Conservation (phyloP, 2,888 invertebrate species). For the Ectemnius continuus region DNA sequence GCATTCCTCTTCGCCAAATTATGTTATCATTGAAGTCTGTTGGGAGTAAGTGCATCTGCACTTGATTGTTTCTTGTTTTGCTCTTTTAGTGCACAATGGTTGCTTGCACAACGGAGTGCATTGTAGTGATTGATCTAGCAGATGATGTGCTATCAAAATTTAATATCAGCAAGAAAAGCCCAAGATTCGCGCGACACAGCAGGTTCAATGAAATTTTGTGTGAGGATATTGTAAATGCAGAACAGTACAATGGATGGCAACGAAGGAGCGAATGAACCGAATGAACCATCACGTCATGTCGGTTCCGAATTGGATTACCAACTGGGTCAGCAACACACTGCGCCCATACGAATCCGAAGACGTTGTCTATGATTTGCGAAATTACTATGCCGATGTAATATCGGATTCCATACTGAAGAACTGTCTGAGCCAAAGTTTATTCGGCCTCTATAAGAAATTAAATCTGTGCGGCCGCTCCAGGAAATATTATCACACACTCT, state of each 20-base stretch:
- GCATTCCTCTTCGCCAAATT: background rate
- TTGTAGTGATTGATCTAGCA: constrained; percentile 13
- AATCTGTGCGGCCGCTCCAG: constrained; percentile 26
- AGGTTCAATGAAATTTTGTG: constrained; percentile 34
- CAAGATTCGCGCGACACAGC: background rate
- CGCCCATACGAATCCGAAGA: constrained; percentile 52
- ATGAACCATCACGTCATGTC: constrained; percentile 41
- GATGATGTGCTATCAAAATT: constrained; percentile 35
- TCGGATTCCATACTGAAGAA: constrained; percentile 35
- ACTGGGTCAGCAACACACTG: constrained; percentile 31
- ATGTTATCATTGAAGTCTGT: constrained; percentile 24
- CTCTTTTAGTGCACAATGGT: background rate
- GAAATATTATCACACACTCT: constrained; percentile 33
- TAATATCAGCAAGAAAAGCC: background rate
- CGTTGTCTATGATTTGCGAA: constrained; percentile 41
- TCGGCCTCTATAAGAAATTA: constrained; percentile 46
- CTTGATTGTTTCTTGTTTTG: background rate
- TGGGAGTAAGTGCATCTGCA: background rate
- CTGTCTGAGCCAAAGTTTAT: constrained; percentile 33
- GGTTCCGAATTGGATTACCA: constrained; percentile 37
- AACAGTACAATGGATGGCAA: constrained; percentile 49
- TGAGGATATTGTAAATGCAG: constrained; percentile 29
- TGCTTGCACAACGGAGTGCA: constrained; percentile 3
- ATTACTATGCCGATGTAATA: constrained; percentile 34
- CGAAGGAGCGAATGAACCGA: constrained; percentile 27